Base-by-base conservation (phyloP, 92 coral and sea anemone species). In the Parazoanthus atlanticus region DNA sequence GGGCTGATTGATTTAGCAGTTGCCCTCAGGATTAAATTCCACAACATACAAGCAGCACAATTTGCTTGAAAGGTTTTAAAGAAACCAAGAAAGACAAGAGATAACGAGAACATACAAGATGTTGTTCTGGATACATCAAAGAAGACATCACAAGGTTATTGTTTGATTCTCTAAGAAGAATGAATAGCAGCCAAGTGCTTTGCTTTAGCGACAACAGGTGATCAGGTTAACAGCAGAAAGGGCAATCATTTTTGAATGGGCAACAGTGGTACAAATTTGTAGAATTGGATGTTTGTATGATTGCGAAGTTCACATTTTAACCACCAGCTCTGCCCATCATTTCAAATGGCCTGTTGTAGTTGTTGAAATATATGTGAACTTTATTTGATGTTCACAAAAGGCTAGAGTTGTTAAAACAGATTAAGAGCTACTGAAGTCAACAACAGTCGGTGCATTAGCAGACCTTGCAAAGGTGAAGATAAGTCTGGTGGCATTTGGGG, bases 381-480 rank as follows among this genome's bases (percentile, higher is more conserved):
- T 78, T 23, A 15, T 40, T 32, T 28, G 66, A 40, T 64, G n/a
- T 43, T 52, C 33, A 74, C 76, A 36, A 28, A 43, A 76, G 77
- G 30, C 61, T 69, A 74, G 43, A 74, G 49, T 58, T 71, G 84
- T 58, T 69, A 65, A 77, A 49, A 79, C 75, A 85, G 64, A 82
- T 12, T 36, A 31, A 88, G 73, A 1, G 21, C 49, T 29, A 67
- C 25, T 41, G 38, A 67, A 38, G 86, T 66, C 64, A 69, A 66
- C 26, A 83, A 67, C 76, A 83, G 74, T 15, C 64, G 31, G 52
- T 32, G 77, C 86, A 91, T 75, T 47, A 52, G 89, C 93, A 91
- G 93, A 91, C 93, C 93, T 91, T 88, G 91, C 72, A 91, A 78
- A 83, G 89, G 86, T 84, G 90, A 80, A 85, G 91, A 85, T 61